A percentile compares a stretch with the other conserved stretches of the same genome.
phyloP scores from a whole-genome alignment of 1,140 invertebrate species.

The Marisa cornuarietis region DNA sequence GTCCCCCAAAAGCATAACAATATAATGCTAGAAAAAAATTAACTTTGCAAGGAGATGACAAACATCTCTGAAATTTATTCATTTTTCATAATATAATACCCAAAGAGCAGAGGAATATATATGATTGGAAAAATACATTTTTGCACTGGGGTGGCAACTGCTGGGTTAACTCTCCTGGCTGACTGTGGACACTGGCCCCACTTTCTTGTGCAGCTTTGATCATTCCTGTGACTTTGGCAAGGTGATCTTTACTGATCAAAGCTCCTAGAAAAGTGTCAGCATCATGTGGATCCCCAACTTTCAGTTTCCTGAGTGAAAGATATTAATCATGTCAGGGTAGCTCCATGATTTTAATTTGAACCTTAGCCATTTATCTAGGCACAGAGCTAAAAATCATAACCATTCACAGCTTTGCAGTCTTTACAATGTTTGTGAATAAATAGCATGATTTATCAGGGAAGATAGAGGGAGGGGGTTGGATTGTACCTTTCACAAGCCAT shows the following conservation, averaged over 20 bases:
- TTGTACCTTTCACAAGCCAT: too few species aligned
- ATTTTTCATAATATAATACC: not conserved
- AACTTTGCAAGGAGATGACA: not conserved
- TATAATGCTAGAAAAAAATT: not conserved
- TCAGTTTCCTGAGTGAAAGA: constrained; percentile 61
- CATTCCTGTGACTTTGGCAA: constrained; percentile 69
- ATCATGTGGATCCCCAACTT: constrained; percentile 69
- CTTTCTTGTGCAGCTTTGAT: constrained; percentile 60
- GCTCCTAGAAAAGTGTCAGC: constrained; percentile 67
- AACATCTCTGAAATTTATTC: not conserved
- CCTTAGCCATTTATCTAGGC: not conserved
- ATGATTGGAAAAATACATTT: constrained; percentile 42
- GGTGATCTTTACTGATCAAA: constrained; percentile 69
- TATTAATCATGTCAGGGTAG: not conserved
- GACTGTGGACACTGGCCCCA: constrained; percentile 61
- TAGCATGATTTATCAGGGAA: too few species aligned
- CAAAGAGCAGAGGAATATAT: not conserved
- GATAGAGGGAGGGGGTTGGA: too few species aligned
- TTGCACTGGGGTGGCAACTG: constrained; percentile 54
- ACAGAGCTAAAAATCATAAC: not conserved
- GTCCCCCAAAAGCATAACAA: not conserved
- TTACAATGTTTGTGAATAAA: too few species aligned
- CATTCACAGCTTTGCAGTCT: not conserved
- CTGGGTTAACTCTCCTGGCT: constrained; percentile 50
- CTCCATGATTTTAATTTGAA: not conserved